phyloP scores from a whole-genome alignment of 1,140 invertebrate genomes.

The Steinernema feltiae region DNA sequence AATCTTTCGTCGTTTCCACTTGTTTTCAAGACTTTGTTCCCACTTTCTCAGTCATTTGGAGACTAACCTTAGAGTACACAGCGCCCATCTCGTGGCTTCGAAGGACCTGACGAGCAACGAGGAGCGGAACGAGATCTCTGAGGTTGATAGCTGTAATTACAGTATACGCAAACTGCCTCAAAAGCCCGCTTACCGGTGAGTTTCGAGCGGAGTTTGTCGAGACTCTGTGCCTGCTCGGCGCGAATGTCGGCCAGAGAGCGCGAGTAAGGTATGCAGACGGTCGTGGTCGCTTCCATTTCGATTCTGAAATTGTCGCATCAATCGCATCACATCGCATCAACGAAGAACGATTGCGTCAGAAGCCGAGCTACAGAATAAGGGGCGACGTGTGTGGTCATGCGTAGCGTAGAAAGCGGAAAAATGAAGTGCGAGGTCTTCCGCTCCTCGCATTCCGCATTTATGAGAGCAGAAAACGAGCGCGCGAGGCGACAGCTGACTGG shows the following conservation, averaged over 20 bases:
- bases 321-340: not conserved
- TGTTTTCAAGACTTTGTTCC: no score
- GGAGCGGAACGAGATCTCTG: conserved; percentile 45
- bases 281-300: conserved; percentile 1
- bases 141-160: no score
- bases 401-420: not conserved
- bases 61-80: conserved; percentile 50
- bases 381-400: not conserved
- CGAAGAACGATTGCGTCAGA: no score
- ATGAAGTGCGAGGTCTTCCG: no score
- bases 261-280: conserved; percentile 25
- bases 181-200: no score
- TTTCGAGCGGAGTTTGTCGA: conserved; percentile 38
- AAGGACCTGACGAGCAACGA: conserved; percentile 51
- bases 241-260: conserved; percentile 41
- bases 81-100: conserved; percentile 46
- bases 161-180: no score
- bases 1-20: no score
- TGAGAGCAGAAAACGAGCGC: not conserved
- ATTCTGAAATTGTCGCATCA: not conserved
- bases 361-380: not conserved
- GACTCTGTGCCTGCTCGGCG: conserved; percentile 40
- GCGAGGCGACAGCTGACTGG: not conserved
- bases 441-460: not conserved
- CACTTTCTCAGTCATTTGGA: no score